phyloP scores from a whole-genome alignment of 2,888 invertebrate genomes.

The Crematogaster levior region DNA sequence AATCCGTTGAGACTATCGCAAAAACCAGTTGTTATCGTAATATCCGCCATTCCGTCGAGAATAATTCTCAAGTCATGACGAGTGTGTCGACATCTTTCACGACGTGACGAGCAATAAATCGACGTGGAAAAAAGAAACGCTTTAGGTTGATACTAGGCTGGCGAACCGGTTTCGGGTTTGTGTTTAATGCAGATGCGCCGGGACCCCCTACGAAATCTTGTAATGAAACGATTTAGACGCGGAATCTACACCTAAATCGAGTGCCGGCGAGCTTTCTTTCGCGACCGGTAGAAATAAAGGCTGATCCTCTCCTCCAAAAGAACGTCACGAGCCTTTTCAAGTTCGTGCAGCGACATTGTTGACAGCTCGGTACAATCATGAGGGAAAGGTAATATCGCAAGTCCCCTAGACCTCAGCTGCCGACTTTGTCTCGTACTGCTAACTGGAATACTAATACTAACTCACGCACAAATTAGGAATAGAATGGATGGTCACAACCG shows the following conservation, averaged over 20 bases:
- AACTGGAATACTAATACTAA: no score
- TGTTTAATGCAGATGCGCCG: constrained; percentile 82
- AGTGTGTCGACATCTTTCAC: constrained; percentile 38
- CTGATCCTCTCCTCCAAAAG: constrained; percentile 32
- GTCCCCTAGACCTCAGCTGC: constrained; percentile 29
- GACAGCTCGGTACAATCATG: constrained; percentile 49
- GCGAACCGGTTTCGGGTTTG: constrained; percentile 68
- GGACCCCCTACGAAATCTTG: constrained; percentile 80
- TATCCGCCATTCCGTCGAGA: constrained; percentile 12
- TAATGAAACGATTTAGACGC: constrained; percentile 85
- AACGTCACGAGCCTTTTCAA: constrained; percentile 49
- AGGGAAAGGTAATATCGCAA: constrained; percentile 17
- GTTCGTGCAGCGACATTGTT: constrained; percentile 33
- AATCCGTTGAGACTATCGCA: not conserved
- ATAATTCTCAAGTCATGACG: constrained; percentile 23
- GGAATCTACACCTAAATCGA: constrained; percentile 78
- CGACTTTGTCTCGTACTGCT: not conserved
- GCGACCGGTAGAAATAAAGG: constrained; percentile 62
- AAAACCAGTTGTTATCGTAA: constrained; percentile 34
- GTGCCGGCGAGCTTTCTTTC: constrained; percentile 51
- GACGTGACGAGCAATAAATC: constrained; percentile 54
- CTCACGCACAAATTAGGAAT: not conserved
- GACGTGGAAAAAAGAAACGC: constrained; percentile 49
- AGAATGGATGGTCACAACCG: not conserved
- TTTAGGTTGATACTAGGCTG: constrained; percentile 61